These are phyloP conservation scores for Drosophila cracens DNA, from an alignment of 2,888 invertebrate genomes.

Conservation along the genomic window DNA sequence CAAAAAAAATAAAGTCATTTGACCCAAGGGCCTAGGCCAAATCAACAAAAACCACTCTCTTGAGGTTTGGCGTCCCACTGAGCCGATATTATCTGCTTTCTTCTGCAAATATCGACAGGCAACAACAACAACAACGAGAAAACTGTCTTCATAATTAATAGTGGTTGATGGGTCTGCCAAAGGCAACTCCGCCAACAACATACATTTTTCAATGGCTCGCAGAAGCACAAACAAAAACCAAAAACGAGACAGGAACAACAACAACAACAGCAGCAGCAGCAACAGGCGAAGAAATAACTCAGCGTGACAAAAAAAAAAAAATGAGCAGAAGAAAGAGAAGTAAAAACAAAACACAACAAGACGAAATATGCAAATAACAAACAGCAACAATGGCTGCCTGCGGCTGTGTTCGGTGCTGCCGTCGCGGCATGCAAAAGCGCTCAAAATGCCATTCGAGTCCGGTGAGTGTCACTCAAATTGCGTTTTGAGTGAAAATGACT, in stretches of 20 bases:
- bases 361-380: conserved; percentile 43
- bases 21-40: conserved; percentile 56
- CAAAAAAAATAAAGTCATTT: conserved; percentile 27
- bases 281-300: conserved; percentile 25
- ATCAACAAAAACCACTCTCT: conserved; percentile 38
- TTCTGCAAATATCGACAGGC: conserved; percentile 57
- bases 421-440: conserved; percentile 34
- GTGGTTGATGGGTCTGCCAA: conserved; percentile 52
- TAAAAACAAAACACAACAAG: conserved; percentile 20
- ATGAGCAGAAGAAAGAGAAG: conserved; percentile 2
- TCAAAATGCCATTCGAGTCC: conserved; percentile 71
- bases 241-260: conserved; percentile 5
- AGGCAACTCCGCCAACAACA: conserved; percentile 47
- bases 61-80: conserved; percentile 21
- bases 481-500: conserved; percentile 75
- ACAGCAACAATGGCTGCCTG: conserved; percentile 13
- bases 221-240: conserved; percentile 27
- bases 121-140: conserved; percentile 31
- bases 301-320: conserved; percentile 27
- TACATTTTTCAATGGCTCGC: conserved; percentile 43
- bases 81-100: conserved; percentile 49
- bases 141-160: conserved; percentile 65
- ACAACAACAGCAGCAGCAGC: conserved; percentile 8
- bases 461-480: conserved; percentile 68
- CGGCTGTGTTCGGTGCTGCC: conserved; percentile 10